Conservation (phyloP, 1,140 invertebrate genomes). For the Heterodera schachtii region DNA sequence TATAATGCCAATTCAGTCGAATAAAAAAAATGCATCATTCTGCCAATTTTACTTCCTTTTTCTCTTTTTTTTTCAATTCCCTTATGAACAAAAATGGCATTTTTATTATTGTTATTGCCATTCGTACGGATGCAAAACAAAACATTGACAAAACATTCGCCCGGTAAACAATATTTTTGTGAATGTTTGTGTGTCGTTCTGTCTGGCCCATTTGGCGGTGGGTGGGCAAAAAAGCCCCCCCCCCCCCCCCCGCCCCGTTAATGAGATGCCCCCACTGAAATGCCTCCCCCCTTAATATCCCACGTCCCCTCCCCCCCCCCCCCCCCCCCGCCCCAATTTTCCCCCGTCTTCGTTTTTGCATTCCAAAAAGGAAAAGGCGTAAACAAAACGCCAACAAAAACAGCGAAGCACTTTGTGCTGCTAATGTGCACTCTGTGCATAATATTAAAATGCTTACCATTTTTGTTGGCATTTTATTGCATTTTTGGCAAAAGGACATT, state of each 20-base stretch:
- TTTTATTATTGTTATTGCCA: not conserved
- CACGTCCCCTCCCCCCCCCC: no score
- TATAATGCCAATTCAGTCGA: no score
- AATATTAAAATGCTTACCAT: not conserved
- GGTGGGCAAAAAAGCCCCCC: not conserved
- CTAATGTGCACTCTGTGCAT: not conserved
- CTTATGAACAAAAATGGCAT: no score
- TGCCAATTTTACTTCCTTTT: no score
- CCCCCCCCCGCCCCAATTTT: no score
- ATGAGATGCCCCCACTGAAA: not conserved
- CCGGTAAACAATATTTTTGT: not conserved
- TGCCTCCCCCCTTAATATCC: no score
- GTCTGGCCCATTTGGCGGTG: not conserved
- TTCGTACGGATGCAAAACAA: not conserved
- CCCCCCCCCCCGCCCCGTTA: not conserved
- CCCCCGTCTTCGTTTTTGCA: not conserved
- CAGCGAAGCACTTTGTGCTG: not conserved
- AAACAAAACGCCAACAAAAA: not conserved
- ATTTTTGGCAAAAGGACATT: not conserved
- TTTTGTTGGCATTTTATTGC: not conserved
- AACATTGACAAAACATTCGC: slow-evolving; percentile 1
- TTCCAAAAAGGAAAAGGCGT: not conserved
- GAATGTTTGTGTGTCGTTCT: not conserved
- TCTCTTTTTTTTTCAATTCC: no score
- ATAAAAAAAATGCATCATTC: no score